These are phyloP conservation scores for Bembecia ichneumoniformis DNA, from an alignment of 2,888 invertebrate genomes.

Conservation along the genomic window DNA sequence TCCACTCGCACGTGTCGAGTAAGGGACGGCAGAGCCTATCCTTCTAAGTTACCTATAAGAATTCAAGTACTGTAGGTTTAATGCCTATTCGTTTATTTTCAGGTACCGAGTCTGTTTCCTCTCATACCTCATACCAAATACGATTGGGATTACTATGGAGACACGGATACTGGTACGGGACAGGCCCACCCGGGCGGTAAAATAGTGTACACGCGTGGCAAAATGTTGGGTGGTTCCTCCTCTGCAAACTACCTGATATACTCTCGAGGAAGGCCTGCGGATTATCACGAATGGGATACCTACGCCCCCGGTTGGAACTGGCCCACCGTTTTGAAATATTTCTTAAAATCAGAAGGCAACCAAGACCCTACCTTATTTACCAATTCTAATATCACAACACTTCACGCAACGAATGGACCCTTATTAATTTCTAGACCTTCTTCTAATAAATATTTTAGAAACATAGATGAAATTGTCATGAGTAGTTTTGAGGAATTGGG, in stretches of 20 bases:
- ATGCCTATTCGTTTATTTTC: neutral
- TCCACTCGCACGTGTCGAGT: too few relatives aligned
- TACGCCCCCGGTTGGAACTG: constrained; percentile 2
- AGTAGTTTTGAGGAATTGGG: constrained; percentile 33
- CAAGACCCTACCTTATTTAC: constrained; percentile 25
- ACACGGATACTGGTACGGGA: neutral
- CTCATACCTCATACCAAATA: constrained; percentile 3
- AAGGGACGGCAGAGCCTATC: too few relatives aligned
- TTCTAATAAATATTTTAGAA: constrained; percentile 17
- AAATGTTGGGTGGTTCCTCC: neutral
- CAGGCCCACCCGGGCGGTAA: neutral
- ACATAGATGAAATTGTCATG: constrained; percentile 26
- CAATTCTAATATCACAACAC: constrained; percentile 20
- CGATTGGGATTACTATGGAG: constrained; percentile 7
- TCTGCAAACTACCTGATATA: neutral
- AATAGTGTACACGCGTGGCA: neutral
- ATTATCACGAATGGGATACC: neutral
- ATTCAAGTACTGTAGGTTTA: too few relatives aligned
- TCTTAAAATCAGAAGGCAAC: constrained; percentile 22
- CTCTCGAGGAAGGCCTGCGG: neutral
- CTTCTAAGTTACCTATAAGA: too few relatives aligned
- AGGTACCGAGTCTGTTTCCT: constrained; percentile 6
- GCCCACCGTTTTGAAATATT: constrained; percentile 4
- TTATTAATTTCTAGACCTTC: constrained; percentile 30
- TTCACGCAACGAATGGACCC: constrained; percentile 36